Evolutionary conservation across 92 coral and sea anemone species (phyloP).

Genomic region (Muricea muricata): DNA sequence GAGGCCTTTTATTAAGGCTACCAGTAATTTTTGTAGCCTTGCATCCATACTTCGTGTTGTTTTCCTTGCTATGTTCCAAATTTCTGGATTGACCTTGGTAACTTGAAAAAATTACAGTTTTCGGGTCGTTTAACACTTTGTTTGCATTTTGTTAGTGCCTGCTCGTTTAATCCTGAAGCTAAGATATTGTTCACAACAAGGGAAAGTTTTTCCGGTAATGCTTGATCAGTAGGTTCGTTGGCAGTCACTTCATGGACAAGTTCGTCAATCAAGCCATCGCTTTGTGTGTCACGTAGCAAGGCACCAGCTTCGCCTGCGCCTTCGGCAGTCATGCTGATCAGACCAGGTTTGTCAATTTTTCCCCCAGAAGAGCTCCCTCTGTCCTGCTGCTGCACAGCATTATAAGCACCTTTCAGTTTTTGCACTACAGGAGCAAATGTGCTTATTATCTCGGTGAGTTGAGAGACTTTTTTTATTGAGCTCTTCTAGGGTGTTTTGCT

Average conservation of each 20-base stretch:
- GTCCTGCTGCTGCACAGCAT: constrained; percentile 24
- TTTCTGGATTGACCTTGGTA: constrained; percentile 55
- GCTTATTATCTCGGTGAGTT: not conserved
- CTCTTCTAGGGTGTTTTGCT: not conserved
- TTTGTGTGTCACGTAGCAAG: not conserved
- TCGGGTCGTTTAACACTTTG: constrained; percentile 49
- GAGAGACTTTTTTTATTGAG: not conserved
- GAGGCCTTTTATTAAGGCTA: constrained; percentile 45
- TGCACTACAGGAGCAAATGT: not conserved
- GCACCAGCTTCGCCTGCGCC: not conserved
- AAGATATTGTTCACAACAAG: constrained; percentile 48
- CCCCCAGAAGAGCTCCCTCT: not conserved
- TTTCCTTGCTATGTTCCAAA: constrained; percentile 65
- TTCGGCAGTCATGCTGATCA: not conserved
- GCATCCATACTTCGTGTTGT: constrained; percentile 57
- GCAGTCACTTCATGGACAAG: constrained; percentile 63
- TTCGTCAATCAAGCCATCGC: not conserved
- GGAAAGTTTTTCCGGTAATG: constrained; percentile 60
- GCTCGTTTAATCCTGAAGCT: constrained; percentile 61
- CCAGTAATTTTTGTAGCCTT: constrained; percentile 51
- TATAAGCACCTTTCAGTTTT: not conserved
- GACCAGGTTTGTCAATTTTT: too few species aligned
- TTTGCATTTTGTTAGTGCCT: constrained; percentile 31
- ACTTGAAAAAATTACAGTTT: constrained; percentile 51
- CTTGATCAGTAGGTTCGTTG: constrained; percentile 56